A percentile compares a stretch with the other conserved stretches of the same genome.
These are phyloP conservation scores for Papilio dardanus DNA, from an alignment of 1,140 invertebrate species.

Conservation along the genomic window DNA sequence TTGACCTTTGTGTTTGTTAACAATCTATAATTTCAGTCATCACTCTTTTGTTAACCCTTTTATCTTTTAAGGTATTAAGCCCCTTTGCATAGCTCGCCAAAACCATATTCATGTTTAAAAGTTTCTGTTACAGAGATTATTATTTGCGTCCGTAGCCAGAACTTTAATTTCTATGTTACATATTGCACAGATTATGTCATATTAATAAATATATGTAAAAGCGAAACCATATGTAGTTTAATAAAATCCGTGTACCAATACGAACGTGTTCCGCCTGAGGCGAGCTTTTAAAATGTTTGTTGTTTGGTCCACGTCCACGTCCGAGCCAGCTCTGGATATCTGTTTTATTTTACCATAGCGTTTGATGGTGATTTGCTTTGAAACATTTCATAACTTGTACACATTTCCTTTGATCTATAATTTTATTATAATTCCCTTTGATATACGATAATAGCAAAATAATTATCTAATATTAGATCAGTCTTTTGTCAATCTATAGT, in stretches of 20 bases:
- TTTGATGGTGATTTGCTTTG: slow-evolving; percentile 1
- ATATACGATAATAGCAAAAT: too few species aligned
- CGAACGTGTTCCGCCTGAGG: background rate
- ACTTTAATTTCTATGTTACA: background rate
- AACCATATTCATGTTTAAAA: too few species aligned
- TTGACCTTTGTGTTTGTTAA: too few species aligned
- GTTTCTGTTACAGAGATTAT: too few species aligned
- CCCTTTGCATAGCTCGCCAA: background rate
- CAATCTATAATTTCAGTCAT: too few species aligned
- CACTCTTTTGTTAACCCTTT: too few species aligned
- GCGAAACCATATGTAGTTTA: background rate
- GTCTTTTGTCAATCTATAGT: too few species aligned
- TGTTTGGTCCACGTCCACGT: background rate
- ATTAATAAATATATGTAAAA: background rate
- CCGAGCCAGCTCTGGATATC: background rate
- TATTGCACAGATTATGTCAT: background rate
- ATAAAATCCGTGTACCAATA: background rate
- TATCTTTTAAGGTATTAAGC: too few species aligned
- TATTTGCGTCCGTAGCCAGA: background rate
- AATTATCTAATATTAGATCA: too few species aligned
- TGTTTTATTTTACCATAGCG: slow-evolving; percentile 1
- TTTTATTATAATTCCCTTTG: too few species aligned
- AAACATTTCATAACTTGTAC: background rate
- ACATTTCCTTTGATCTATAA: background rate
- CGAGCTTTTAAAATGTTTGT: background rate